Percentiles rank a stretch among this genome's conserved stretches.
These are phyloP conservation scores for Caranx melampygus DNA, from an alignment of 2,113 vertebrate genomes.

Conservation along the genomic window DNA sequence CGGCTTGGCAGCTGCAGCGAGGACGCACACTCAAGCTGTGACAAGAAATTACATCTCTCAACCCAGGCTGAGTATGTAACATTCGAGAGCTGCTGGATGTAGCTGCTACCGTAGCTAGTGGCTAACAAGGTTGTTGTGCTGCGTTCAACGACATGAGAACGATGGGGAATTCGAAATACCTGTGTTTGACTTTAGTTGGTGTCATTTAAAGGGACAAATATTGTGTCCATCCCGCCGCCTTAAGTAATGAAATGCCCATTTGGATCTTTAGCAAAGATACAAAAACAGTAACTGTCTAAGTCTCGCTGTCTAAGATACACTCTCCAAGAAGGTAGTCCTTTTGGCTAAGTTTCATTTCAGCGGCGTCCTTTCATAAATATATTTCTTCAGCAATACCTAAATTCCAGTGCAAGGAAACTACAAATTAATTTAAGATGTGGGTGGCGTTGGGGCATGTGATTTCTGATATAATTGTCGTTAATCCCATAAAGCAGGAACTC, in stretches of 20 bases:
- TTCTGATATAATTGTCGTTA: accelerated
- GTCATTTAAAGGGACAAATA: background rate
- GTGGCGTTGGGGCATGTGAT: background rate
- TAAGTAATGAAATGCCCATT: background rate
- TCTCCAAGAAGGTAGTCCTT: no score
- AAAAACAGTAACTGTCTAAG: background rate
- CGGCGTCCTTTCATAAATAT: background rate
- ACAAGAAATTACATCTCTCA: constrained; percentile 88
- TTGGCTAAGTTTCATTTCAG: background rate
- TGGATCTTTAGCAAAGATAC: background rate
- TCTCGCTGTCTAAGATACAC: background rate
- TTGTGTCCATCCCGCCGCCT: accelerated
- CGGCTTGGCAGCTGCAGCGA: constrained; percentile 79
- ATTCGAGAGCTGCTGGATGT: constrained; percentile 6
- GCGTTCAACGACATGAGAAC: constrained; percentile 6
- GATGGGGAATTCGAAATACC: background rate
- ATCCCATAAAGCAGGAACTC: background rate
- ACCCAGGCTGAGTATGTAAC: constrained; percentile 83
- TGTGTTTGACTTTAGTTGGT: accelerated
- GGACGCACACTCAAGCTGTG: constrained; percentile 85
- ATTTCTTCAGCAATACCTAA: background rate
- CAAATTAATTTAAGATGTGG: background rate
- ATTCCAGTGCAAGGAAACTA: background rate
- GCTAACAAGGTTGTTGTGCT: constrained; percentile 42
- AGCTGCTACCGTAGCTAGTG: constrained; percentile 12